Evolutionary conservation across 1,140 invertebrate species (phyloP), one percentile per base, ranked within the genome.

Genomic region (Cotesia chilonis): DNA sequence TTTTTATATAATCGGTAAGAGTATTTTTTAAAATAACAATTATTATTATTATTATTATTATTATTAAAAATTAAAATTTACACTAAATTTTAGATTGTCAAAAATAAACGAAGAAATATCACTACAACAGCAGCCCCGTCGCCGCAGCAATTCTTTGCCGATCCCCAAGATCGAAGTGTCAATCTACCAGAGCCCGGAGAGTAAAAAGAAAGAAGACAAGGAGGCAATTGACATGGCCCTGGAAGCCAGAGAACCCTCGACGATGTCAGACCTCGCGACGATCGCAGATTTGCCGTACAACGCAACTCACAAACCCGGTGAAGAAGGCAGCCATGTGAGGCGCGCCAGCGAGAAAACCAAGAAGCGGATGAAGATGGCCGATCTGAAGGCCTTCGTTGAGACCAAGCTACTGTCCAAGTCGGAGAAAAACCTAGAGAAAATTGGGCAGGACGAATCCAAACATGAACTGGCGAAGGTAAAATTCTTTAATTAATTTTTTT

Each of bases 91-190:
- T 67, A 95, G 94, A 79, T 87, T 96, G 51, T 88, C 93, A 70
- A 93, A 94, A 77, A 94, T 96, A 68, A 93, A 90, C 74, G 94
- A 96, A 81, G 92, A 95, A 77, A 90, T 90, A 38, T 91, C 91
- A 1, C 90, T 91, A 71, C 91, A 92, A 77, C 90, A 90, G 74
- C 92, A 93, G 75, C 94, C 92, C 2, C 87, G 95, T 68, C 91
- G 93, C 79, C 87, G 96, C 66, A 97, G 96, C 77, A 96, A 95
- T 81, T 98, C 96, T 0, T 86, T 98, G 60, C 96, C 96, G 0
- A 96, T 97, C 83, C 95, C 95, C 7, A 96, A 97, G 89, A 95
- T 96, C 59, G 93, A 96, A 84, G 91, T 96, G 3, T 95, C 94
- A 0, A 88, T 95, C 65, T 94, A 94, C 81, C 92, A 95, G 78